Base-by-base conservation (phyloP, 2,888 invertebrate species). In the Plusia festucae region DNA sequence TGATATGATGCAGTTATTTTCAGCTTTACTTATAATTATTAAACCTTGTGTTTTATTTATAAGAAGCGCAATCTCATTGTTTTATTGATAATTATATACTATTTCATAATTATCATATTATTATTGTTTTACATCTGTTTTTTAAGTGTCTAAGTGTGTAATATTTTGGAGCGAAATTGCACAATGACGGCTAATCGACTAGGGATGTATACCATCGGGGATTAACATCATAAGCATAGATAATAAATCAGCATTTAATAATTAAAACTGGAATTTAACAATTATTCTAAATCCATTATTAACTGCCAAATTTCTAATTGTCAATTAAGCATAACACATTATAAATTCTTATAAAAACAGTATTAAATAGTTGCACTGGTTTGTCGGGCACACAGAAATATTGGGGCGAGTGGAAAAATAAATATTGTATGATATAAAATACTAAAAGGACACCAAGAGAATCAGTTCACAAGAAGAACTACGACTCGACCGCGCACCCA, bases 301-400 rank as follows among this genome's bases (percentile, higher is more conserved):
- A 78, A 73, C 76, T 73, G 69, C 69, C 67, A 76, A 70, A 66
- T 65, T 78, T 79, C 27, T 70, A 76, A 78, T 70, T 56, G 79
- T 79, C 81, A 79, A 79, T 79, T 79, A 76, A 76, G 54, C 8
- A 63, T 68, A 62, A 78, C 51, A 72, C 53, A n/a, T 60, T 57
- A 57, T 53, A 75, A 65, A 53, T 54, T 11, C 56, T 71, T 63
- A 51, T 66, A 44, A 63, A n/a, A 70, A 76, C 67, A 72, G 53
- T 81, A 76, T 3, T 55, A 60, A n/a, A n/a, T 72, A 77, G 67
- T 58, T 22, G 81, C 81, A 82, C 82, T 82, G 77, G 79, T 82
- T 82, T 74, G 69, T 75, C 53, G 79, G 81, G 79, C 81, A 82
- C 79, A 70, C 58, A 44, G 70, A 22, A 66, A 52, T 20, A 3